Evolutionary conservation across 2,113 vertebrate genomes (phyloP), one percentile per base, ranked within the genome.

Genomic region (Lophura nycthemera): DNA sequence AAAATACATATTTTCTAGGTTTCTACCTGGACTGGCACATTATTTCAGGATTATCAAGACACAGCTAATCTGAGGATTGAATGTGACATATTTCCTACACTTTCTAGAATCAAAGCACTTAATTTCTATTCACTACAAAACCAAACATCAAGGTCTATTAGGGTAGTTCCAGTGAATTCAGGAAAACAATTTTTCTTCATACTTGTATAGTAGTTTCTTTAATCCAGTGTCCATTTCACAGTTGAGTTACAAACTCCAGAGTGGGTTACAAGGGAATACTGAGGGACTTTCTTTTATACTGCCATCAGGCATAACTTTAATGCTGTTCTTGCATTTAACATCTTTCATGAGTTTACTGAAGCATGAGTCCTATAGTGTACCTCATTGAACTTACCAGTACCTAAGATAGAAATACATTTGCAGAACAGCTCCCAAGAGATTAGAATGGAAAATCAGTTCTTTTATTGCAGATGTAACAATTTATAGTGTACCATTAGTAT

Each of bases 371-470:
- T 59, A 38, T 5, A 54, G 63, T 34, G 73, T 93, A 80, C 74
- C 63, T 79, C 92, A 63, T 36, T 93, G 92, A 94, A 63, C 78
- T 93, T 59, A 18, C 65, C 52, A 65, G 52, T 80, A 43, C 65
- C 77, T 88, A 24, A 60, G 73, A 70, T 36, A 76, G 79, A 95
- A 95, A 90, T 45, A 61, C 75, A 92, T 92, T 92, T 95, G 69
- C 90, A 93, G 74, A 81, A 89, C 56, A 92, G 56, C 66, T 92
- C 89, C 83, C 74, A 11, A 43, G 83, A 38, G 57, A 57, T 83
- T 59, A 89, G 78, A 92, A 90, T 34, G 48, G 73, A 85, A 97
- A 96, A 95, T 86, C 80, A 90, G 73, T 93, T 82, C 73, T 93
- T 88, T 89, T 90, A 85, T 75, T 71, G 83, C 73, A 92, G 83